Percentiles rank a stretch among this genome's conserved stretches.
Conservation (phyloP, 2,888 invertebrate species). For the Ormyrus rosae region DNA sequence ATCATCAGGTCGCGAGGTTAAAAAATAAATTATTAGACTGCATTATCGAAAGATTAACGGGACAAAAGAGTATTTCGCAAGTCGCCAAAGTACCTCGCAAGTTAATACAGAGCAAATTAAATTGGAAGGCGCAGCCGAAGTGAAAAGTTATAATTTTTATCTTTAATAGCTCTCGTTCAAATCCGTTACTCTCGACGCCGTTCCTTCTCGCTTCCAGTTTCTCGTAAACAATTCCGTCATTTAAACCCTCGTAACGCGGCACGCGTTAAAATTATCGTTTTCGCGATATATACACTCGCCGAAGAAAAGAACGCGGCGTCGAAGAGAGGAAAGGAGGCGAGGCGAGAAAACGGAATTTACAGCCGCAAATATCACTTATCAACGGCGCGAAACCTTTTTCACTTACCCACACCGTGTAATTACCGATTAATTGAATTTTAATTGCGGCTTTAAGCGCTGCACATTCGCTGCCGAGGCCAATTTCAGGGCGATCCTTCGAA, state of each 20-base stretch:
- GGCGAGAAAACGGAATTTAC: slow-evolving; percentile 21
- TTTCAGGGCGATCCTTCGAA: too few relatives aligned
- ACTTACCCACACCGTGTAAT: neutral
- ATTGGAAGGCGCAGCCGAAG: too few relatives aligned
- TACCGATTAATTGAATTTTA: slow-evolving; percentile 26
- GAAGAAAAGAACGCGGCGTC: slow-evolving; percentile 6
- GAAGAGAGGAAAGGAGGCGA: neutral
- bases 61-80: too few relatives aligned
- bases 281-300: neutral
- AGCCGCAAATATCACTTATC: slow-evolving; percentile 35
- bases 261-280: slow-evolving; percentile 29
- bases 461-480: too few relatives aligned
- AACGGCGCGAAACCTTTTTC: slow-evolving; percentile 9
- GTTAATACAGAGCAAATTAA: too few relatives aligned
- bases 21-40: too few relatives aligned
- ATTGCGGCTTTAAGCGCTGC: neutral
- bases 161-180: too few relatives aligned
- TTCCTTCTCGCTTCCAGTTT: slow-evolving; percentile 1
- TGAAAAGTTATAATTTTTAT: too few relatives aligned
- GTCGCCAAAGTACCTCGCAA: too few relatives aligned
- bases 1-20: too few relatives aligned
- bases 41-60: too few relatives aligned
- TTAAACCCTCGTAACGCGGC: slow-evolving; percentile 5
- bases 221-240: slow-evolving; percentile 34
- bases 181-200: neutral